Percentiles rank a stretch among this genome's conserved stretches.
These are phyloP conservation scores for Strix occidentalis DNA, from an alignment of 2,797 vertebrate species.

Conservation along the genomic window DNA sequence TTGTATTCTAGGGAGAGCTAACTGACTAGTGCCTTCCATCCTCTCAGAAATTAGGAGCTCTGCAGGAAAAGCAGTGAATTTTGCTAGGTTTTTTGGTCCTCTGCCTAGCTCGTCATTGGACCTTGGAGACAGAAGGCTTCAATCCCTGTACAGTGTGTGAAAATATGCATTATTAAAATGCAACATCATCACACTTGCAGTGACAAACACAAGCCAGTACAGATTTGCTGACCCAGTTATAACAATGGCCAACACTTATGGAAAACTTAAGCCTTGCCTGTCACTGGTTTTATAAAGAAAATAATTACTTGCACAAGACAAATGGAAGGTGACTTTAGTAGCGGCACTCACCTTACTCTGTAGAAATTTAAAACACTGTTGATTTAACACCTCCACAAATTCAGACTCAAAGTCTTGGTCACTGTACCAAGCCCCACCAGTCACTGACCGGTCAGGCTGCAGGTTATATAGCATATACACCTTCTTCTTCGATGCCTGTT, in stretches of 20 bases:
- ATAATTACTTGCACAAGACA: not conserved
- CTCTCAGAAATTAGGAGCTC: not conserved
- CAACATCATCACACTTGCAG: not conserved
- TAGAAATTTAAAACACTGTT: conserved; percentile 97
- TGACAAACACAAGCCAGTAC: not conserved
- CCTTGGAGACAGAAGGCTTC: not conserved
- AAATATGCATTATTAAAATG: not conserved
- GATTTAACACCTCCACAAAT: conserved; percentile 97
- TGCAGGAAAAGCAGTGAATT: not conserved
- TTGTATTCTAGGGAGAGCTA: not conserved
- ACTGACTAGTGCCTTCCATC: not conserved
- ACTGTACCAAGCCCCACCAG: conserved; percentile 96
- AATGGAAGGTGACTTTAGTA: not conserved
- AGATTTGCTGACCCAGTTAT: not conserved
- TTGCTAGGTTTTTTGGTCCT: not conserved
- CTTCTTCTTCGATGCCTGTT: conserved; percentile 98
- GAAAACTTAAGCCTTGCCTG: not conserved
- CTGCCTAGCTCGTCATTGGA: not conserved
- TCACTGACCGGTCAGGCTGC: conserved; percentile 94
- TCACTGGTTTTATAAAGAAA: not conserved
- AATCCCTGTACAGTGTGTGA: not conserved
- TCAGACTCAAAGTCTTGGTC: conserved; percentile 98
- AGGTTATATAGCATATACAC: conserved; percentile 98
- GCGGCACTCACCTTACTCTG: conserved; percentile 87
- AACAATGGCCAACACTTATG: not conserved